These are phyloP conservation scores for Drosophila arizonae DNA, from an alignment of 1,140 invertebrate genomes.

Conservation along the genomic window DNA sequence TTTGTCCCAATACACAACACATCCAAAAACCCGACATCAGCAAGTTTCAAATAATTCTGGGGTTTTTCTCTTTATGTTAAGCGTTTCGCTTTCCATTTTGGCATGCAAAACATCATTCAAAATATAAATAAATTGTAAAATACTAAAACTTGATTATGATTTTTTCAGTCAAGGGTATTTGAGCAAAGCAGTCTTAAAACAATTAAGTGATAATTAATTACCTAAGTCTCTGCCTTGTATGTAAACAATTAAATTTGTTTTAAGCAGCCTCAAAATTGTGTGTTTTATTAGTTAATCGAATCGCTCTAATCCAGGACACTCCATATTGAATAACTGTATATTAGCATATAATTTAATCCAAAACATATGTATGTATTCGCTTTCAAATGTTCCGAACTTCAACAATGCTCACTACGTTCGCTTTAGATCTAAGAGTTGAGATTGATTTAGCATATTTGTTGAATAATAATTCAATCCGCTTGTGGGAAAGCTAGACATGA, in stretches of 20 bases:
- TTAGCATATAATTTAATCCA: neutral
- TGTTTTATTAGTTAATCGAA: neutral
- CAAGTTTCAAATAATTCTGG: constrained; percentile 6
- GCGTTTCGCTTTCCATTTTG: constrained; percentile 1
- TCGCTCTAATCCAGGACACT: no score
- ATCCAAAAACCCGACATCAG: neutral
- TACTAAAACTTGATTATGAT: constrained; percentile 16
- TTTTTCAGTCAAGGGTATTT: neutral
- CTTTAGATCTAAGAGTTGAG: no score
- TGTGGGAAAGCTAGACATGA: no score
- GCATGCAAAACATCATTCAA: constrained; percentile 6
- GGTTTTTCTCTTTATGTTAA: constrained; percentile 4
- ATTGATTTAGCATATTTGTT: no score
- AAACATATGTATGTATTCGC: no score
- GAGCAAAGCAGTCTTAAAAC: neutral
- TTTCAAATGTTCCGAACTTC: no score
- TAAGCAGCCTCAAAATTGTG: neutral
- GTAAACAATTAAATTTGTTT: constrained; percentile 15
- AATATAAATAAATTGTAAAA: constrained; percentile 20
- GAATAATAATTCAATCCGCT: no score
- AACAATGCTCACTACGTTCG: no score
- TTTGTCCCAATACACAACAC: constrained; percentile 14
- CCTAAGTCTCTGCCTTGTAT: constrained; percentile 8
- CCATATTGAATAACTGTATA: no score
- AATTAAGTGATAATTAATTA: constrained; percentile 5